These are phyloP conservation scores for Oophaga sylvatica DNA, from an alignment of 2,797 vertebrate species.

Conservation along the genomic window DNA sequence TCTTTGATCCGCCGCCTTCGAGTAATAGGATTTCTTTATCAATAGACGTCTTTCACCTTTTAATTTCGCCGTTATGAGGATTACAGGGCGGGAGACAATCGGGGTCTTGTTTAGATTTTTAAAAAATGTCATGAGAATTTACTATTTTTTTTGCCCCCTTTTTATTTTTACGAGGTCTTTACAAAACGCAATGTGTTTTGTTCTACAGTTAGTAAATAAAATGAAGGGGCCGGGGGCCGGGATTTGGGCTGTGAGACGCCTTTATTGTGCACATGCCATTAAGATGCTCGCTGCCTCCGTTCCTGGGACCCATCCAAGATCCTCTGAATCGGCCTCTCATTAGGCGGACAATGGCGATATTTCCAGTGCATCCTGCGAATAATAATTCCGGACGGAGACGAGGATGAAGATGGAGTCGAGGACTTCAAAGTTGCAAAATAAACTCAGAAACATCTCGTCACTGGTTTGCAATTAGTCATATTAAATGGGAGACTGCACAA, in stretches of 20 bases:
- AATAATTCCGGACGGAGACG: constrained; percentile 1
- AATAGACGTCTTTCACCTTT: constrained; percentile 18
- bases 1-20: constrained; percentile 41
- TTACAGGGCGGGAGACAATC: constrained; percentile 35
- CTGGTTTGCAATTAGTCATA: background rate
- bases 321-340: constrained; percentile 70
- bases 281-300: constrained; percentile 67
- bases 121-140: constrained; percentile 37
- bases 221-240: background rate
- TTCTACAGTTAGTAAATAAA: background rate
- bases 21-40: constrained; percentile 49
- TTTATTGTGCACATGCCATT: constrained; percentile 67
- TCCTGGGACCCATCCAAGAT: constrained; percentile 70
- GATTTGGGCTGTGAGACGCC: background rate
- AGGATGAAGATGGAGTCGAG: background rate
- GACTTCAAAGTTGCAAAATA: background rate
- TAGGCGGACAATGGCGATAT: constrained; percentile 69
- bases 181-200: constrained; percentile 11
- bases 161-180: background rate
- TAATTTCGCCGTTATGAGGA: constrained; percentile 26
- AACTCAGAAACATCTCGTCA: background rate
- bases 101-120: constrained; percentile 21
- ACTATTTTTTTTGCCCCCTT: background rate
- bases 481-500: background rate
- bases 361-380: constrained; percentile 66